Conservation (phyloP, 1,140 invertebrate species). For the Ericerus pela region DNA sequence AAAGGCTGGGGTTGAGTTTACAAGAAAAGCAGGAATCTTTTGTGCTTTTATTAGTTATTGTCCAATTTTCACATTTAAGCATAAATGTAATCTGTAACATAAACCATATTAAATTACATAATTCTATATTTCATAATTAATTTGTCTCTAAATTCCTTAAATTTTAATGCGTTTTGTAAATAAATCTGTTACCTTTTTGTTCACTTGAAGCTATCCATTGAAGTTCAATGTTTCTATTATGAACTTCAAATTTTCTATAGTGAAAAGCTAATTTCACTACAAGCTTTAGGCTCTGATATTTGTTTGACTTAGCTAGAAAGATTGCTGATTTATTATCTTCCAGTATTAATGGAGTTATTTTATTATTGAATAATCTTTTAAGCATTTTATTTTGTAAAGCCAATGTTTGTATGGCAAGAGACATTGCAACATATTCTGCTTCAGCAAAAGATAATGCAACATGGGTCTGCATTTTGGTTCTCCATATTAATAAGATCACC, state of each 20-base stretch:
- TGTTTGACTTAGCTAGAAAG: neutral
- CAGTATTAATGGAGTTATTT: neutral
- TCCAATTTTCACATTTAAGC: too few relatives aligned
- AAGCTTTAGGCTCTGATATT: too few relatives aligned
- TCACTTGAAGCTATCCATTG: neutral
- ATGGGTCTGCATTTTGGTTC: slow-evolving; percentile 24
- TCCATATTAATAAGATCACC: slow-evolving; percentile 25
- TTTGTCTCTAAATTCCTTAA: too few relatives aligned
- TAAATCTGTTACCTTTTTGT: too few relatives aligned
- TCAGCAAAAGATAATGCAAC: slow-evolving; percentile 28
- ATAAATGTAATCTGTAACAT: too few relatives aligned
- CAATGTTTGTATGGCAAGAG: slow-evolving; percentile 23
- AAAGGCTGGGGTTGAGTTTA: too few relatives aligned
- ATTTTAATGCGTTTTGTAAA: too few relatives aligned
- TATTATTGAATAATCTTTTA: neutral
- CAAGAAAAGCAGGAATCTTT: too few relatives aligned
- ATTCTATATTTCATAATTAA: too few relatives aligned
- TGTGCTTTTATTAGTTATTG: too few relatives aligned
- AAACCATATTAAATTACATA: too few relatives aligned
- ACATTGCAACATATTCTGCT: slow-evolving; percentile 30
- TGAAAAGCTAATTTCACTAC: neutral
- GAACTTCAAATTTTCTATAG: neutral
- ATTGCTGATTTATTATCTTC: neutral
- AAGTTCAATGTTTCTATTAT: neutral
- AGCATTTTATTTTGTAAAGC: slow-evolving; percentile 22